Base-by-base conservation (phyloP, 2,113 vertebrate genomes). In the Propithecus coquereli region DNA sequence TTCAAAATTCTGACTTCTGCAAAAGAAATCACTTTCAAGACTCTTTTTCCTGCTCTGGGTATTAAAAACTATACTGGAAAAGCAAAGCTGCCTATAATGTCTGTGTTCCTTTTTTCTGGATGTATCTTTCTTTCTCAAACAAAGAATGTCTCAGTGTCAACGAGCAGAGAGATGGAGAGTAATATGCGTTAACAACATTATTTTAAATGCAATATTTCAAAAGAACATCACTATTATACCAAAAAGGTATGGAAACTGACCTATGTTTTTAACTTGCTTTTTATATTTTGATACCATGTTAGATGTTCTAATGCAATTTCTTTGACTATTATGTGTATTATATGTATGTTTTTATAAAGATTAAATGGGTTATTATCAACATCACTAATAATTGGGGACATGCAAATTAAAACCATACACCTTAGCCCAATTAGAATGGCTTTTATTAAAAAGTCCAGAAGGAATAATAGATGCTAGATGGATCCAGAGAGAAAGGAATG, bases 1-100 rank as follows among this genome's bases (percentile, higher is more conserved):
- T 91, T 88, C 30, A 81, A 63, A 81, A 86, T 47, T 50, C 80
- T 82, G 8, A 1, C 32, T 87, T 61, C 22, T 70, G 6, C 18
- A 54, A 88, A 68, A 76, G 13, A 87, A 87, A n/a, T 73, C 10
- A 90, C 54, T 79, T 95, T 92, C 50, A 87, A 81, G 40, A 50
- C 8, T 81, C 23, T 65, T 81, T 92, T 61, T 63, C 13, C 30
- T 52, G 27, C 25, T 94, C 45, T 87, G 32, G 12, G 2, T 70
- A 70, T 68, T 84, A 92, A 59, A 47, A 83, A 90, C 79, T 92
- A 57, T 50, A 70, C 70, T 82, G 77, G 65, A 92, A 93, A 90
- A 43, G 16, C 50, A 81, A 87, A 89, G 13, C 8, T 43, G 3
- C 23, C 66, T 27, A 3, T 91, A 59, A 22, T 30, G 20, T 63